Evolutionary conservation across 2,888 invertebrate species (phyloP), one percentile per base, ranked within the genome.

Genomic region (Keiferia lycopersicella): DNA sequence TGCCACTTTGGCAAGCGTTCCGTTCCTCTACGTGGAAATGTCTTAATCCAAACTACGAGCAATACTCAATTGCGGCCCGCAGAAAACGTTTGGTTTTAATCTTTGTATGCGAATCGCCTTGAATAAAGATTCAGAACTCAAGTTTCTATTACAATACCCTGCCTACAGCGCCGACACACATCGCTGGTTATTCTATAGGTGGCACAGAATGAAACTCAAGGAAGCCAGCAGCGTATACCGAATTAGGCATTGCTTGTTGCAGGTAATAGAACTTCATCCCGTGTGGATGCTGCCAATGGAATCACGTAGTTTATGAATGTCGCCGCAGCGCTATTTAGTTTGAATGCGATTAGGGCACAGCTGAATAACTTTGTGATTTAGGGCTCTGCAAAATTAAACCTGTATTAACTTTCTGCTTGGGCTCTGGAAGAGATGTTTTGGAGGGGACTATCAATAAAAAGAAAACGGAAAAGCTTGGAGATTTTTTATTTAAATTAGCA

Each of bases 21-120:
- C 22, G 22, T n/a, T 45, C 45, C 51, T 53, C 26, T 14, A 53
- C 51, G 51, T 22, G 51, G 34, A 30, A 86, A 88, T 85, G 87
- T 88, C 88, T 90, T 86, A 90, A 89, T 90, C 86, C 81, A 80
- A 84, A 76, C 66, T 69, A 66, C 69, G 70, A 68, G 66, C 64
- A 65, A 39, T 50, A 53, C 34, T 58, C 38, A 20, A 58, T 56
- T 56, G n/a, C 30, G 56, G 12, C 22, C 51, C 51, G 2, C 51
- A 20, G 22, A 16, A 20, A 58, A 22, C 58, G 38, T 58, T 58
- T 39, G 39, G 20, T 58, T 58, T 58, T 58, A 58, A 58, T 58
- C 38, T 58, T 58, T 20, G 58, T 38, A 58, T 20, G 58, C 58
- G 58, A 39, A 58, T 58, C 58, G 38, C 11, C 18, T 38, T 58